Conservation (phyloP, 2,888 invertebrate species). For the Helleia helle region DNA sequence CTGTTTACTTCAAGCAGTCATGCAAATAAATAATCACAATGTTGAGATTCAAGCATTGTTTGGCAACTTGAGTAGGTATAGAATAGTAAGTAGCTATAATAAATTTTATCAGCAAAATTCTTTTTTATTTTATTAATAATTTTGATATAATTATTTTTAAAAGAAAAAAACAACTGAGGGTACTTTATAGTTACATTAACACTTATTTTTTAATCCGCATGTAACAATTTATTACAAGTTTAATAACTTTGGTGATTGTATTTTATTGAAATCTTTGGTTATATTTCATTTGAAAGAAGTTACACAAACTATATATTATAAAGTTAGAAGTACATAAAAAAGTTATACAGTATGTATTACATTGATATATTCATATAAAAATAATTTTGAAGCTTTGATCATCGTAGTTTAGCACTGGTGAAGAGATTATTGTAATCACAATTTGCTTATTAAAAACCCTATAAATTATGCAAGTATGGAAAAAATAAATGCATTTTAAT, state of each 20-base stretch:
- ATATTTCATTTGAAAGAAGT: constrained; percentile 9
- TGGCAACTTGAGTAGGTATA: constrained; percentile 31
- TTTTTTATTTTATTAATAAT: constrained; percentile 7
- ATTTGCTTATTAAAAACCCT: not conserved
- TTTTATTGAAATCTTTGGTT: constrained; percentile 14
- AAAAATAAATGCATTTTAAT: constrained; percentile 1
- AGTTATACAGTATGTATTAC: not conserved
- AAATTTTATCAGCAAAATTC: constrained; percentile 13
- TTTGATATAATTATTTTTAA: no score
- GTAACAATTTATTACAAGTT: not conserved
- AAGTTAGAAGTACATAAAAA: not conserved
- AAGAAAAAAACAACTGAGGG: not conserved
- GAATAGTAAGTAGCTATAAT: constrained; percentile 17
- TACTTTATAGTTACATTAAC: constrained; percentile 3
- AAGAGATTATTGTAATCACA: not conserved
- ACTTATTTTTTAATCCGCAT: not conserved
- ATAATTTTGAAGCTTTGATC: not conserved
- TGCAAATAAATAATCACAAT: constrained; percentile 61
- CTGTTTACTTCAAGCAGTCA: constrained; percentile 61
- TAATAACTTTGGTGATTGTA: constrained; percentile 14
- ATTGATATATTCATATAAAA: not conserved
- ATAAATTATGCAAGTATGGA: not conserved
- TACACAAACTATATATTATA: constrained; percentile 8
- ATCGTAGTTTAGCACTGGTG: not conserved
- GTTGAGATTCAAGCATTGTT: constrained; percentile 32